Percentiles rank a stretch among this genome's conserved stretches.
Evolutionary conservation across 2,113 vertebrate species (phyloP).

Genomic region (Pluvialis apricaria): DNA sequence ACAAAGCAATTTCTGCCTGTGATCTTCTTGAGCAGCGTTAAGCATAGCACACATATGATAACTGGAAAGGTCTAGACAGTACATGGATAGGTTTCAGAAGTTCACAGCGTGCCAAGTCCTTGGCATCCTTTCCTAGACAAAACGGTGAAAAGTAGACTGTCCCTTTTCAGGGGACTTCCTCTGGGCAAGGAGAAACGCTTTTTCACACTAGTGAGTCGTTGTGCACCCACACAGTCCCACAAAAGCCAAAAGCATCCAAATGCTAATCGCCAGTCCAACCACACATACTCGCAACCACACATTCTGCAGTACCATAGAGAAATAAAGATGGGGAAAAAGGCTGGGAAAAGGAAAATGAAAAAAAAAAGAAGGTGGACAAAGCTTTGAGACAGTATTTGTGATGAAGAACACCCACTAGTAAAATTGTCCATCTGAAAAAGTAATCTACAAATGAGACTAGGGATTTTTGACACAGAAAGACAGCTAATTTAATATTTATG

Average conservation of each 20-base stretch:
- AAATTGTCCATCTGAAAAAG: not conserved
- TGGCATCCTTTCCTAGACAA: not conserved
- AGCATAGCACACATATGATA: not conserved
- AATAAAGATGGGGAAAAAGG: not conserved
- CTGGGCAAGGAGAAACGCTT: not conserved
- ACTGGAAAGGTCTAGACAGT: not conserved
- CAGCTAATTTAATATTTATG: slow-evolving; percentile 56
- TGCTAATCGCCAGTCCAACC: not conserved
- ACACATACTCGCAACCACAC: not conserved
- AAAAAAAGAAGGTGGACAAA: not conserved
- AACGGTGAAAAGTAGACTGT: not conserved
- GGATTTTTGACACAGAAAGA: not conserved
- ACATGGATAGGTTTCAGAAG: not conserved
- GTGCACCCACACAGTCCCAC: not conserved
- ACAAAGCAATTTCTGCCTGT: not conserved
- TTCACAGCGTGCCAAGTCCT: not conserved
- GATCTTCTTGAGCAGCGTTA: not conserved
- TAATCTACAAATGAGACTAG: slow-evolving; percentile 1
- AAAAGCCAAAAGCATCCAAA: not conserved
- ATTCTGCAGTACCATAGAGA: not conserved
- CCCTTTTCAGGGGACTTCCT: not conserved
- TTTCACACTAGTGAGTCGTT: not conserved
- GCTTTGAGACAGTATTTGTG: not conserved
- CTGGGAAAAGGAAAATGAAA: not conserved
- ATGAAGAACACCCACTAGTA: not conserved